Conservation (phyloP, 2,113 vertebrate species). For the Galbula dea region DNA sequence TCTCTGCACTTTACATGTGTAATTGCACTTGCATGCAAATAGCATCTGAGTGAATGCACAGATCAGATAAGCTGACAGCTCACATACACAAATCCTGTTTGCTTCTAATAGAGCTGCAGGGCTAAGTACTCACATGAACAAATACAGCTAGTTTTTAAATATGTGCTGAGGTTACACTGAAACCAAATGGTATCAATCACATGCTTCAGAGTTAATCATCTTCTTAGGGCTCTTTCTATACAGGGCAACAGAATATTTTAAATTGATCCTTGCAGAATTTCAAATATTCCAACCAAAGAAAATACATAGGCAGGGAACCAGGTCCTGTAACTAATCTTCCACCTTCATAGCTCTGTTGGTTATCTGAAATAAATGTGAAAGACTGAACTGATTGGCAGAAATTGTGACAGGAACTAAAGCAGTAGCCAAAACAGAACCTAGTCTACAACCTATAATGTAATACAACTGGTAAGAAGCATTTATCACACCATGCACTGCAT, state of each 20-base stretch:
- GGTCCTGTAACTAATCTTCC: background rate
- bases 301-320: background rate
- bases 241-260: background rate
- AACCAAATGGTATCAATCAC: background rate
- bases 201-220: background rate
- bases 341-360: background rate
- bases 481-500: background rate
- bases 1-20: background rate
- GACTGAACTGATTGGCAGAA: background rate
- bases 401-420: background rate
- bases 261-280: background rate
- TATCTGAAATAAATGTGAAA: background rate
- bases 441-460: no score
- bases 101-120: background rate
- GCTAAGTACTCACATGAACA: background rate
- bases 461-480: background rate
- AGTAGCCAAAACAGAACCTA: background rate
- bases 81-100: conserved; percentile 12
- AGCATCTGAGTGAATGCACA: conserved; percentile 14
- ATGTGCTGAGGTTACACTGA: background rate
- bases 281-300: background rate
- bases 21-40: background rate
- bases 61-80: conserved; percentile 37
- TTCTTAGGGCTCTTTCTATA: background rate
- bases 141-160: background rate